Base-by-base conservation (phyloP, 1,140 invertebrate genomes). In the Agrypnia vestita region DNA sequence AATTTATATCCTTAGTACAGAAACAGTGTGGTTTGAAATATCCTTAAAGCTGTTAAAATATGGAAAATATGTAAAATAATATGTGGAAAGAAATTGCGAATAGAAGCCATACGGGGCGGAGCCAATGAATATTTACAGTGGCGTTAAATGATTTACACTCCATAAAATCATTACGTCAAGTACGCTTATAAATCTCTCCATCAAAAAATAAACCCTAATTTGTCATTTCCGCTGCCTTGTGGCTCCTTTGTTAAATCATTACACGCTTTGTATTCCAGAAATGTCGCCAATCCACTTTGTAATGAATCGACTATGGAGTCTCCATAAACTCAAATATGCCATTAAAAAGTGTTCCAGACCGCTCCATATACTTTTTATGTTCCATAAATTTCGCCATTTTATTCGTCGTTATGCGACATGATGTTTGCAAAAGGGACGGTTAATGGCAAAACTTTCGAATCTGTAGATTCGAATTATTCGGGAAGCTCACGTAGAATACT, bases 281-380 rank as follows among this genome's bases (percentile, higher is more conserved):
- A 62, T 21, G 59, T 62, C 19, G 25, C 59, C 59, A 62, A 62
- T 62, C 59, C 59, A 35, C 17, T 62, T 19, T 11, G 59, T 62
- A 62, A 62, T 62, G 59, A 62, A 35, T 62, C 25, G 59, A 62
- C 59, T 6, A 35, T 15, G 25, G 59, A 25, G 25, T 62, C 25
- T 21, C 59, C 25, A 25, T 62, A 35, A 62, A 62, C 59, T 25
- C 10, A 43, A 62, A 62, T 62, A 62, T 19, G 25, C 59, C 59
- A 62, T 62, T 62, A 62, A 62, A 62, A 62, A 62, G 59, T 62
- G 59, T 62, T 62, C 59, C 21, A 35, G 59, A 62, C 59, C 59
- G 55, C 12, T 43, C 25, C 12, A 62, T 25, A 12, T 35, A 56
- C 3, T 43, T 62, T 62, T 62, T 62, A 62, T 62, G 25, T 62